Evolutionary conservation across 2,888 invertebrate genomes (phyloP), one percentile per base, ranked within the genome.

Genomic region (Margaritifera margaritifera): DNA sequence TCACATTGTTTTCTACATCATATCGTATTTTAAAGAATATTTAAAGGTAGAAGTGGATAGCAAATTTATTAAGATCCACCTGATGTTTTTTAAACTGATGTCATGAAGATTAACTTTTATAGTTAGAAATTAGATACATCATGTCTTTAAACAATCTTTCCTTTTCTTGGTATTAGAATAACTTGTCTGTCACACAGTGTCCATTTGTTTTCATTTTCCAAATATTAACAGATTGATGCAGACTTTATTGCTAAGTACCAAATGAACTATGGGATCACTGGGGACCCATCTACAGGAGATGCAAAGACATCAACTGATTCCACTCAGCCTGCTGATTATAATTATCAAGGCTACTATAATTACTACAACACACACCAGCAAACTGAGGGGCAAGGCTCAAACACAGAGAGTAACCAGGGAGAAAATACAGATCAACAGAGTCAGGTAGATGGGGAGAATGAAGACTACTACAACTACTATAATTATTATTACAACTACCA

Each of bases 231-330:
- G 92, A 93, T 99, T 74, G 96, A 98, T 91, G 97, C 97, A 84
- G 96, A 99, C 83, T 99, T 99, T 87, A 93, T 99, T 91, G 99
- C 98, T 0, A 92, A 93, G 68, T 99, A 99, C 91, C 98, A 99
- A 91, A 94, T 98, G 93, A 96, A 92, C 85, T 99, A 99, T 90
- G 91, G 91, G 8, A 53, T 62, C 25, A 62, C 65, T 20, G 15
- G 59, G 8, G 64, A 57, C 4, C 61, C 50, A 25, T 27, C 59
- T 31, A 60, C 60, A 22, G 71, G 68, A 5, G 20, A 31, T 18
- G 69, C 62, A 42, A 68, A 66, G 24, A 54, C 66, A 42, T 42
- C 42, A 1, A 15, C 42, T 42, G 42, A 42, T 42, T 42, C 42
- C 42, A 42, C 42, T 42, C 42, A 42, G 15, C 42, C 42, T 3